Percentiles rank a stretch among this genome's conserved stretches.
These are phyloP conservation scores for Patella ulyssiponensis DNA, from an alignment of 2,888 invertebrate species.

Conservation along the genomic window DNA sequence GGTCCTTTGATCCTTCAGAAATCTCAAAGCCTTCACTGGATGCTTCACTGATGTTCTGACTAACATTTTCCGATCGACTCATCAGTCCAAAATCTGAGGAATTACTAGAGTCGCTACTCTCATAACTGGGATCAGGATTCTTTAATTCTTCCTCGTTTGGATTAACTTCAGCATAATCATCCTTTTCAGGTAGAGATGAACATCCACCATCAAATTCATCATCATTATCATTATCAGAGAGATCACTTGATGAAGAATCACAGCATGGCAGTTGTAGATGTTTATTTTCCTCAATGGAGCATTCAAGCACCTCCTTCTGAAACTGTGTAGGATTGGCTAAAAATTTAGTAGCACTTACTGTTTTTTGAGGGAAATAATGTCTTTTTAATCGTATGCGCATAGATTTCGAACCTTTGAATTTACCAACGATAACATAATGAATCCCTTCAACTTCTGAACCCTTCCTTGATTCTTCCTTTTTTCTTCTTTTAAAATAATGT, in stretches of 20 bases:
- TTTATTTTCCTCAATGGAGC: conserved; percentile 3
- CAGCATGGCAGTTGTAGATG: conserved; percentile 5
- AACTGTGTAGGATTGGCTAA: conserved; percentile 20
- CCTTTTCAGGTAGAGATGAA: conserved; percentile 4
- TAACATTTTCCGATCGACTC: not conserved
- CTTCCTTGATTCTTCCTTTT: conserved; percentile 12
- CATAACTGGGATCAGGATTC: not conserved
- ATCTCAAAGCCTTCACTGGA: not conserved
- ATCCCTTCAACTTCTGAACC: conserved; percentile 30
- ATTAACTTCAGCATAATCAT: not conserved
- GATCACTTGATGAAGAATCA: conserved; percentile 12
- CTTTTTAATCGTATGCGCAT: conserved; percentile 58
- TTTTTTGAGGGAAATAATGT: conserved; percentile 26
- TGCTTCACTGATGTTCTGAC: conserved; percentile 16
- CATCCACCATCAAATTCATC: not conserved
- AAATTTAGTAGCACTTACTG: conserved; percentile 32
- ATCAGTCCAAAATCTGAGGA: not conserved
- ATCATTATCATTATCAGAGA: conserved; percentile 16
- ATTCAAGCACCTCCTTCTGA: conserved; percentile 17
- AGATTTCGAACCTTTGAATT: conserved; percentile 58
- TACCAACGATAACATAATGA: conserved; percentile 58
- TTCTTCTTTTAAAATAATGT: conserved; percentile 11
- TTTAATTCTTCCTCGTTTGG: not conserved
- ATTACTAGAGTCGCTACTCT: not conserved
- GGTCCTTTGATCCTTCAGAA: conserved; percentile 8